A percentile compares a stretch with the other conserved stretches of the same genome.
phyloP scores from a whole-genome alignment of 2,797 vertebrate genomes.

The Chanos chanos region DNA sequence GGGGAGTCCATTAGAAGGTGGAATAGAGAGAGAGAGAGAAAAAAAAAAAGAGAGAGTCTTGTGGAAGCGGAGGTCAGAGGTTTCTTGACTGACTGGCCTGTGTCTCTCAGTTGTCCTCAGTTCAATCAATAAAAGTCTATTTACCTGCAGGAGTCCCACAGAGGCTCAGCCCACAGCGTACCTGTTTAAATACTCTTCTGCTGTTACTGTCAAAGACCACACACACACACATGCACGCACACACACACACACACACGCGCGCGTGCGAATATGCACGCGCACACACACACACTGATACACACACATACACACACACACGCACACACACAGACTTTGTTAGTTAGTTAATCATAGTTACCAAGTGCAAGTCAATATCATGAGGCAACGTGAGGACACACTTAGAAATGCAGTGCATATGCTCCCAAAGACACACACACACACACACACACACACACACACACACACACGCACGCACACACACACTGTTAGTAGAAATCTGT shows the following conservation, averaged over 20 bases:
- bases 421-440: no score
- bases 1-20: no score
- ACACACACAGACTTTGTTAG: no score
- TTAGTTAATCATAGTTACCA: neutral
- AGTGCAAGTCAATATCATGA: no score
- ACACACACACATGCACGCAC: neutral
- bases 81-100: slow-evolving; percentile 46
- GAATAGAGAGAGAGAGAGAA: no score
- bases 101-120: slow-evolving; percentile 46
- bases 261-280: neutral
- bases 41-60: no score
- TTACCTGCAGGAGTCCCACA: slow-evolving; percentile 53
- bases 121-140: slow-evolving; percentile 62
- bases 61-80: slow-evolving; percentile 52
- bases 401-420: no score
- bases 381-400: no score
- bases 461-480: no score
- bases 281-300: neutral
- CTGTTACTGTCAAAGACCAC: slow-evolving; percentile 14
- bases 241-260: neutral
- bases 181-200: slow-evolving; percentile 43
- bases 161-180: slow-evolving; percentile 39
- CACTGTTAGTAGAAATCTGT: no score
- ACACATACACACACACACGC: neutral
- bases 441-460: no score